These are phyloP conservation scores for Pogonus chalceus DNA, from an alignment of 1,140 invertebrate species.

Conservation along the genomic window DNA sequence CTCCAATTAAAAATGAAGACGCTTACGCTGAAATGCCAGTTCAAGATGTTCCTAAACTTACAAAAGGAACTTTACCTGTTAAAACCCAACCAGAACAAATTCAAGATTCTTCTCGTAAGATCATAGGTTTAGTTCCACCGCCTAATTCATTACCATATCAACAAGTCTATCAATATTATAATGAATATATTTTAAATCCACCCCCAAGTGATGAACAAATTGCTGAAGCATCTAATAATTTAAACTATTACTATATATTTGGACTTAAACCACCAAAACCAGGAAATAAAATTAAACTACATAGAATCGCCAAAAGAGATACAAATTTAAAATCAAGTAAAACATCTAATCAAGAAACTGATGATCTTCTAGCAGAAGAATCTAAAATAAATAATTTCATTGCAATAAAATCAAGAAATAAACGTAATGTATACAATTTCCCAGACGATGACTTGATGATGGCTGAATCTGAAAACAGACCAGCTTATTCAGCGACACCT, in stretches of 20 bases:
- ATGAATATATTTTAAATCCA: not conserved
- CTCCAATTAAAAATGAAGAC: no score
- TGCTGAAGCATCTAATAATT: conserved; percentile 15
- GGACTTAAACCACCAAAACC: conserved; percentile 28
- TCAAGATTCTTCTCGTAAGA: not conserved
- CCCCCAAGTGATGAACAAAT: not conserved
- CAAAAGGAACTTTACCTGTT: not conserved
- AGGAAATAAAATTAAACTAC: conserved; percentile 17
- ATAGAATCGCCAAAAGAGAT: conserved; percentile 15
- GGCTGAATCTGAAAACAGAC: conserved; percentile 11
- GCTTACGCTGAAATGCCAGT: conserved; percentile 6
- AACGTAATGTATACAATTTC: not conserved
- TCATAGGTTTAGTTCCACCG: not conserved
- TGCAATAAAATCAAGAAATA: not conserved
- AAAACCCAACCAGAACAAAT: no score
- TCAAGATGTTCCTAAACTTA: not conserved
- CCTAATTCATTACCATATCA: not conserved
- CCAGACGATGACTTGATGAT: not conserved
- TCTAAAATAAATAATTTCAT: conserved; percentile 12
- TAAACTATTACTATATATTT: conserved; percentile 23
- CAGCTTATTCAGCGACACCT: conserved; percentile 23
- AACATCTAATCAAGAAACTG: conserved; percentile 9
- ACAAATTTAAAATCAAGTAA: conserved; percentile 18
- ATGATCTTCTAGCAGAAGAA: conserved; percentile 8
- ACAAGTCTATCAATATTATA: not conserved